Evolutionary conservation across 2,888 invertebrate species (phyloP), one percentile per base, ranked within the genome.

Genomic region (Micoletzkya japonica): DNA sequence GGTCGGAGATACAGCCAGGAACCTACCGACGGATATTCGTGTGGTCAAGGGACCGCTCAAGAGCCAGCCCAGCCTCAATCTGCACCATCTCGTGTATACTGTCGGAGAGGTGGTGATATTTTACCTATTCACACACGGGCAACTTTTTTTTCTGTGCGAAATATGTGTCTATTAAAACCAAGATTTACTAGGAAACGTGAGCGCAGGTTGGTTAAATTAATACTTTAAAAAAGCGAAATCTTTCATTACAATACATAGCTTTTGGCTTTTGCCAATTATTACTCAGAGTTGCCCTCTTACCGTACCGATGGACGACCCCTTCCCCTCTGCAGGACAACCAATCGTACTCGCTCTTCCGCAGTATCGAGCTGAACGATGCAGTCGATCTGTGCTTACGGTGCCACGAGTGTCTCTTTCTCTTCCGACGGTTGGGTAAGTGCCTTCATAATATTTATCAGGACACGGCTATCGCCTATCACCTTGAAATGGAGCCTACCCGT

Each of bases 21-120:
- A n/a, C n/a, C 44, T 20, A 44, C 20, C 44, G 17, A 17, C 20
- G 10, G 67, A 71, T 52, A 70, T 81, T 26, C 72, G 75, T 10
- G 78, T 81, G 2, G 82, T 82, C 24, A 79, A 80, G 44, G 77
- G 82, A 7, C 71, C 74, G 32, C 49, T 81, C 28, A 81, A 82
- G 64, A 79, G 77, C 54, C 73, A 73, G 37, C 74, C 80, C 28
- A 73, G 73, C 4, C 66, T 71, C 34, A 72, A 73, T 4, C 61
- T 81, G 4, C 74, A 81, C 52, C 81, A 81, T 58, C 76, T 82
- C 20, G 82, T 81, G 14, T 81, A 75, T 67, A 72, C 80, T 17
- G 70, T 59, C 49, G 52, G 59, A 2, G 63, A 52, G 24, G 71
- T 66, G n/a, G n/a, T n/a, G n/a, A n/a, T n/a, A n/a, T n/a, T n/a